These are phyloP conservation scores for Eupristina koningsbergeri DNA, from an alignment of 1,140 invertebrate species.

Conservation along the genomic window DNA sequence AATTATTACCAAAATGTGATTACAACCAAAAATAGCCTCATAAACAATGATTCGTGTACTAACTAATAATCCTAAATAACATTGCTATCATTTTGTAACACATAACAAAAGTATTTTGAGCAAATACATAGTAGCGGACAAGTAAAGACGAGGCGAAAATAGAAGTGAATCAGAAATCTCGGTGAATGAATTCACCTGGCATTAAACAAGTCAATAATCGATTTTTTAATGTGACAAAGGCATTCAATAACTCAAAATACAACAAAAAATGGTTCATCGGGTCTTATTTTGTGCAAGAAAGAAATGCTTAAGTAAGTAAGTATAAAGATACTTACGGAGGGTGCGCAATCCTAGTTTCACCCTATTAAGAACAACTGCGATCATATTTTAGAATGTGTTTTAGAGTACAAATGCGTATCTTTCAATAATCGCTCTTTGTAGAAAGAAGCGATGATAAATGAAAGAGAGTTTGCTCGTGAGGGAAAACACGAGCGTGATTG, in stretches of 20 bases:
- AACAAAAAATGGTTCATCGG: background rate
- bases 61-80: background rate
- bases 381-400: slow-evolving; percentile 1
- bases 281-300: background rate
- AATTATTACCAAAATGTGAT: too few species aligned
- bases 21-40: too few species aligned
- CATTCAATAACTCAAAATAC: slow-evolving; percentile 5
- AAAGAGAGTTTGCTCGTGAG: background rate
- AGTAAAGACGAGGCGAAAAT: background rate
- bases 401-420: slow-evolving; percentile 12
- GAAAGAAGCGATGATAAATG: slow-evolving; percentile 37
- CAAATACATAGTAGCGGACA: background rate
- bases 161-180: background rate
- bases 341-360: background rate
- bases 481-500: background rate
- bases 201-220: slow-evolving; percentile 47
- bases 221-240: slow-evolving; percentile 31
- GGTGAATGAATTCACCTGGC: slow-evolving; percentile 16
- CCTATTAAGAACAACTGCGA: slow-evolving; percentile 31
- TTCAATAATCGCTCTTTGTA: slow-evolving; percentile 36
- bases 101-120: background rate
- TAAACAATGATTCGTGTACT: background rate
- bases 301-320: slow-evolving; percentile 25
- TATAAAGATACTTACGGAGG: slow-evolving; percentile 23
- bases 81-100: background rate